phyloP scores from a whole-genome alignment of 2,797 vertebrate species.

The Hephaestus fuliginosus region DNA sequence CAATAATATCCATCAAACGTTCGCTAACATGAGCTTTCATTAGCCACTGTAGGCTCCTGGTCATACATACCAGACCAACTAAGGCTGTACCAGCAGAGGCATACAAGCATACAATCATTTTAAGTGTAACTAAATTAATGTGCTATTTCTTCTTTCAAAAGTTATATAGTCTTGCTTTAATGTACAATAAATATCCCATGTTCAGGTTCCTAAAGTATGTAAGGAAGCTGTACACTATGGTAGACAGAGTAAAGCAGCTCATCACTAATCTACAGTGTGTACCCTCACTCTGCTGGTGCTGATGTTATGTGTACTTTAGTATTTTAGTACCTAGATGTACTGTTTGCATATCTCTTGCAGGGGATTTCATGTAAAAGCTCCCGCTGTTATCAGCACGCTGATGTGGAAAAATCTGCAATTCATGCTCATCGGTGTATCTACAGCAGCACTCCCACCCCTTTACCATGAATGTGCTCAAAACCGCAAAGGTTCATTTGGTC shows the following conservation, averaged over 20 bases:
- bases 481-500: slow-evolving; percentile 30
- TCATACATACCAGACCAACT: neutral
- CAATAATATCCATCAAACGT: no score
- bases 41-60: neutral
- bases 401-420: slow-evolving; percentile 40
- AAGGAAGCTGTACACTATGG: neutral
- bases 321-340: slow-evolving; percentile 14
- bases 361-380: slow-evolving; percentile 45
- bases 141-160: neutral
- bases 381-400: slow-evolving; percentile 19
- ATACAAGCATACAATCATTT: neutral
- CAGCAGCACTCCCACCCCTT: slow-evolving; percentile 7
- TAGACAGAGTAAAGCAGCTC: neutral
- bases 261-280: neutral
- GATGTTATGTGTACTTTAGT: slow-evolving; percentile 6
- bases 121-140: neutral
- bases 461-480: slow-evolving; percentile 19
- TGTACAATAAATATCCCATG: neutral
- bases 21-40: neutral
- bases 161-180: neutral
- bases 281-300: slow-evolving; percentile 5
- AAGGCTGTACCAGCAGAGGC: neutral
- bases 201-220: neutral
- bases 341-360: slow-evolving; percentile 39
- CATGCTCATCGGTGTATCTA: slow-evolving; percentile 25